Evolutionary conservation across 2,888 invertebrate genomes (phyloP), one percentile per base, ranked within the genome.

Genomic region (Congeria kusceri): DNA sequence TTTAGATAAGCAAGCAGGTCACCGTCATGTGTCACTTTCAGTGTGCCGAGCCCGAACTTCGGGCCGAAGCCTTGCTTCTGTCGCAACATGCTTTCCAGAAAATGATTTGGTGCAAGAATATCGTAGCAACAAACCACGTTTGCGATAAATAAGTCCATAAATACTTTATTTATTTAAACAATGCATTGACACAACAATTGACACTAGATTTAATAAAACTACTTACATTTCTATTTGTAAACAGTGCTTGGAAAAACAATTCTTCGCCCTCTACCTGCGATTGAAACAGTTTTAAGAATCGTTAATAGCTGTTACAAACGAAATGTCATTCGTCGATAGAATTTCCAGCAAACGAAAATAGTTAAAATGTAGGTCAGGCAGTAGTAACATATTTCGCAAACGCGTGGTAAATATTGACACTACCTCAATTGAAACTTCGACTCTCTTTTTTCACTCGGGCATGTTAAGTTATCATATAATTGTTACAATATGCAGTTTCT

Each of bases 21-120:
- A 39, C 11, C 13, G 39, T 39, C 15, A 39, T 13, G 39, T 39
- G 13, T 39, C 9, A 5, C 13, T 15, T 11, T 5, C 39, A 39
- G 39, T 9, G 5, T 39, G 15, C 39, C 3, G 39, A 39, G n/a
- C n/a, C n/a, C n/a, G 61, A 44, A 44, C 11, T 18, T 44, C 46
- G 46, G 47, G 68, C 49, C 62, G 69, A 69, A n/a, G n/a, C n/a
- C n/a, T n/a, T n/a, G n/a, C 61, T 70, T 75, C 65, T 78, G 78
- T 78, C 69, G 59, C 32, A 79, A 79, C 78, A 79, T 70, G 78
- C 65, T 78, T 73, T 64, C 68, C 64, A 69, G 78, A 73, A 78
- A 78, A 78, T 67, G 39, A 57, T 69, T 69, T 18, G 25, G 23
- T 27, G n/a, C 20, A 44, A 18, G 44, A 11, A 44, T 3, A 25